Base-by-base conservation (phyloP, 2,888 invertebrate species). In the Ennomos erosarius region DNA sequence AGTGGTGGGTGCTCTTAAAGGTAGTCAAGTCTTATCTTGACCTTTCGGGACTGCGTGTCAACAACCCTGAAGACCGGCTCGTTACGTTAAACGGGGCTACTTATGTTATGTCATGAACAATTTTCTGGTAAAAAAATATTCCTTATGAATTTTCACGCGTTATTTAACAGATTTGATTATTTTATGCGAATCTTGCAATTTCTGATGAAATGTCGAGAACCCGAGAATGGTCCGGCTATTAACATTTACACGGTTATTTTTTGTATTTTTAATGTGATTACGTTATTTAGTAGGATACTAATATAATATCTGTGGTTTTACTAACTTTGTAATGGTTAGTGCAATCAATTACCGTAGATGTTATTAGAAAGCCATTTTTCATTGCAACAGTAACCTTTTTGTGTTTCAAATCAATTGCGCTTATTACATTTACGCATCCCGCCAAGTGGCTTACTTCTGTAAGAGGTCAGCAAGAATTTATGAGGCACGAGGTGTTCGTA, bases 391-490 rank as follows among this genome's bases (percentile, higher is more conserved):
- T 6, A 26, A 0, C 0, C 0, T 26, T 1, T 26, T 26, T 26
- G 1, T 26, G 6, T 26, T 26, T 26, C 26, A 4, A 26, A 26
- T 6, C 26, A 26, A 26, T 26, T 26, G 6, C 26, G 26, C 26
- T 26, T 26, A 26, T 26, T 26, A 26, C 26, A 26, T 26, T 11
- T 33, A 13, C 37, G n/a, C 38, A 52, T 36, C 34, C 38, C n/a
- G 12, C 36, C n/a, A n/a, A n/a, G n/a, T n/a, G 13, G 43, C 16
- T 36, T 26, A 10, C 12, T 9, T 9, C 73, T 69, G 62, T 76
- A 77, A 84, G 82, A 85, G 88, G 86, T 87, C 87, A 82, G 73
- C 74, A 69, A 70, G 74, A 81, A 90, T 90, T 90, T 89, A 90
- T 90, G 82, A 75, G 72, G 68, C 89, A 88, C 90, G 87, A 88